These are phyloP conservation scores for Cheilosia vulpina DNA, from an alignment of 2,888 invertebrate species.

Conservation along the genomic window DNA sequence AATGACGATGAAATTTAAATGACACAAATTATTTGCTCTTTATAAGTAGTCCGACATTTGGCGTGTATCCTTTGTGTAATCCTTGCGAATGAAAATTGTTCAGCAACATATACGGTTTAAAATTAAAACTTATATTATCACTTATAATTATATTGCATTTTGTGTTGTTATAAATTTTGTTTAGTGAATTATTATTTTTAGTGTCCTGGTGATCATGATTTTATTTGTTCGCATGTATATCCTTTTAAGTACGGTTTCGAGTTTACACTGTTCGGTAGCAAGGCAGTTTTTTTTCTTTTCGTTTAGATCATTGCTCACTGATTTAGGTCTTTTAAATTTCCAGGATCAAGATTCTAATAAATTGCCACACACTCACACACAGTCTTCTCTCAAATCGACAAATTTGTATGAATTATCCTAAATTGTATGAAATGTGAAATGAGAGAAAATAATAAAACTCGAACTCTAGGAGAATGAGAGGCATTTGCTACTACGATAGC, in stretches of 20 bases:
- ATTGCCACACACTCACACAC: constrained; percentile 1
- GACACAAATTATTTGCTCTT: constrained; percentile 27
- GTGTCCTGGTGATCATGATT: constrained; percentile 72
- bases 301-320: constrained; percentile 53
- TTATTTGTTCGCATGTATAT: constrained; percentile 31
- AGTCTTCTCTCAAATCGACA: constrained; percentile 26
- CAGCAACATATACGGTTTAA: constrained; percentile 44
- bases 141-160: constrained; percentile 74
- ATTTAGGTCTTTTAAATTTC: constrained; percentile 1
- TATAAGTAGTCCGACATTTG: constrained; percentile 51
- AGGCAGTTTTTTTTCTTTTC: not conserved
- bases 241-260: constrained; percentile 63
- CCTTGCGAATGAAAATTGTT: constrained; percentile 56
- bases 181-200: constrained; percentile 7
- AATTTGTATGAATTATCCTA: constrained; percentile 25
- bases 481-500: constrained; percentile 72
- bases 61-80: constrained; percentile 56
- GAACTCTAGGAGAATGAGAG: constrained; percentile 48
- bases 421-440: constrained; percentile 11
- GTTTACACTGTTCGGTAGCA: constrained; percentile 37
- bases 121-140: constrained; percentile 54
- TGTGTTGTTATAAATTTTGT: constrained; percentile 20
- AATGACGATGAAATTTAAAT: constrained; percentile 17
- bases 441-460: constrained; percentile 13
- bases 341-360: not conserved